Conservation (phyloP, 64 coral and sea anemone species). For the Anthopleura sola region DNA sequence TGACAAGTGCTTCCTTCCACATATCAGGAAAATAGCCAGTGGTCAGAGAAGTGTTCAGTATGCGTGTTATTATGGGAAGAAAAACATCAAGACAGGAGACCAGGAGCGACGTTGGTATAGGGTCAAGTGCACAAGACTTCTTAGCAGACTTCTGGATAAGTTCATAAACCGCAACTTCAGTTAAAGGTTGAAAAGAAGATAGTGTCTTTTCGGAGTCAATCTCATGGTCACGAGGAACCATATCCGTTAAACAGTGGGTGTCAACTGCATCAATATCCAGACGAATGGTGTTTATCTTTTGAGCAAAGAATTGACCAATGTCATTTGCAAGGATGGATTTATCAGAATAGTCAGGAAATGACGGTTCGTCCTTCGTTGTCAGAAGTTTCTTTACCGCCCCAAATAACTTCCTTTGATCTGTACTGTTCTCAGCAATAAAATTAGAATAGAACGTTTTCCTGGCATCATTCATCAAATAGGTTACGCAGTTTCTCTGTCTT, state of each 20-base stretch:
- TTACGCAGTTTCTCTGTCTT: slow-evolving; percentile 22
- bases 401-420: slow-evolving; percentile 36
- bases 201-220: slow-evolving; percentile 25
- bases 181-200: too few species aligned
- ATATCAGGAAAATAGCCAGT: too few species aligned
- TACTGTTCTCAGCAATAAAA: slow-evolving; percentile 36
- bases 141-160: too few species aligned
- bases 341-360: slow-evolving; percentile 31
- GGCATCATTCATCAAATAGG: slow-evolving; percentile 31
- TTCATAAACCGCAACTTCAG: too few species aligned
- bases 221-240: slow-evolving; percentile 16
- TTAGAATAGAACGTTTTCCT: slow-evolving; percentile 12
- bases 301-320: slow-evolving; percentile 33
- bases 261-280: slow-evolving; percentile 22
- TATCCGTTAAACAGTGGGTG: not conserved
- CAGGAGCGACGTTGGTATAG: too few species aligned
- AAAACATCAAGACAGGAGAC: too few species aligned
- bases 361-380: not conserved
- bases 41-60: too few species aligned
- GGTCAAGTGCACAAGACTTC: too few species aligned
- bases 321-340: slow-evolving; percentile 32
- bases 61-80: too few species aligned
- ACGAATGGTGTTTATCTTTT: slow-evolving; percentile 37
- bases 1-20: too few species aligned
- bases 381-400: slow-evolving; percentile 26